These are phyloP conservation scores for Centropristis striata DNA, from an alignment of 2,113 vertebrate species.

Conservation along the genomic window DNA sequence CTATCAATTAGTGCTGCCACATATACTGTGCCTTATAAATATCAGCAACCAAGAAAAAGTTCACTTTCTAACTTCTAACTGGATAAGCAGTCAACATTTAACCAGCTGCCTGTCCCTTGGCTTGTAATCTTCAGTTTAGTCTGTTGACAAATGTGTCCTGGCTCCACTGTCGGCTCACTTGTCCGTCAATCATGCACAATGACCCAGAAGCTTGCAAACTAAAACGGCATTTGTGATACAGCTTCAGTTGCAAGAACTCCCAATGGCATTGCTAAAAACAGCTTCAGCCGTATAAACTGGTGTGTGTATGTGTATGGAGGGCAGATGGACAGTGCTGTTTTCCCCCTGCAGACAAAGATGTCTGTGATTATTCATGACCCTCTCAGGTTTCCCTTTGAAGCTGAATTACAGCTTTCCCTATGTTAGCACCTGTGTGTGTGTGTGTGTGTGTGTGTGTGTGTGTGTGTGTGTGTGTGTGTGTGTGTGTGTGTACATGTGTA, in stretches of 20 bases:
- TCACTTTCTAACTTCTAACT: background rate
- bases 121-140: background rate
- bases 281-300: conserved; percentile 18
- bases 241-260: background rate
- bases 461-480: conserved; percentile 11
- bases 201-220: background rate
- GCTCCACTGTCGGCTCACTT: background rate
- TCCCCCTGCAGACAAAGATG: conserved; percentile 84
- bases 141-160: background rate
- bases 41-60: background rate
- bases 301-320: conserved; percentile 60
- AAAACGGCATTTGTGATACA: background rate
- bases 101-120: background rate
- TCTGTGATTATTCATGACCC: conserved; percentile 88
- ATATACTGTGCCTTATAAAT: background rate
- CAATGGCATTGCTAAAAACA: conserved; percentile 45
- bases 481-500: conserved; percentile 14
- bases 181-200: conserved; percentile 13
- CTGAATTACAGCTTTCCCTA: conserved; percentile 86
- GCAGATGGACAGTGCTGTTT: conserved; percentile 85
- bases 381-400: conserved; percentile 88
- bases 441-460: conserved; percentile 21
- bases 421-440: conserved; percentile 70
- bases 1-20: too few relatives aligned
- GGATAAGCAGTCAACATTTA: background rate